Conservation (phyloP, 1,140 invertebrate species). For the Anastrepha obliqua region DNA sequence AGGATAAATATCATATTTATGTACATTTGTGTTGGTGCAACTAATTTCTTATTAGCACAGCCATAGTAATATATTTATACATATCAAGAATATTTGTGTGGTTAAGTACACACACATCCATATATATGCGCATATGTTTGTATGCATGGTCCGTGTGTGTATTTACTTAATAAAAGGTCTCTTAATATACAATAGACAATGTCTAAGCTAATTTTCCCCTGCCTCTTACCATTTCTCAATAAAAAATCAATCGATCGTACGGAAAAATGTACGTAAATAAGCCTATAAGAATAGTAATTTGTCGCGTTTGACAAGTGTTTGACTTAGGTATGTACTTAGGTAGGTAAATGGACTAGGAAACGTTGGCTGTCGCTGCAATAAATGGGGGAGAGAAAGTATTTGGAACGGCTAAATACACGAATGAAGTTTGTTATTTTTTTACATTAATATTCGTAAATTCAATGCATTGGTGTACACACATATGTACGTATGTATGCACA, state of each 20-base stretch:
- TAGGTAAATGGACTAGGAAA: neutral
- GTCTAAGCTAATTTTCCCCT: neutral
- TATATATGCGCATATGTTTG: too few species aligned
- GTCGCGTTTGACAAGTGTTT: conserved; percentile 6
- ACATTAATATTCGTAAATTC: too few species aligned
- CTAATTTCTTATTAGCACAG: too few species aligned
- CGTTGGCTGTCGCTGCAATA: neutral
- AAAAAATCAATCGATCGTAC: conserved; percentile 2
- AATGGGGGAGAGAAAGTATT: neutral
- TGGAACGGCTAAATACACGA: neutral
- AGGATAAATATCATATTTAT: too few species aligned
- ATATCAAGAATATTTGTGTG: too few species aligned
- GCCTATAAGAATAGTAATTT: neutral
- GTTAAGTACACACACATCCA: too few species aligned
- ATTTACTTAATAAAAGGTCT: neutral
- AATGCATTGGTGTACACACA: neutral
- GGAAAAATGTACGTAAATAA: neutral
- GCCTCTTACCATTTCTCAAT: neutral
- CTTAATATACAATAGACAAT: neutral
- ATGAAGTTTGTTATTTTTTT: neutral
- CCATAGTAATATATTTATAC: too few species aligned
- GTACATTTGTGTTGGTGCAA: too few species aligned
- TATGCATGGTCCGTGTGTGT: too few species aligned
- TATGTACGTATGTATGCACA: neutral
- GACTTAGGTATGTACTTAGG: neutral